Base-by-base conservation (phyloP, 2,797 vertebrate genomes). In the Novumbra hubbsi region DNA sequence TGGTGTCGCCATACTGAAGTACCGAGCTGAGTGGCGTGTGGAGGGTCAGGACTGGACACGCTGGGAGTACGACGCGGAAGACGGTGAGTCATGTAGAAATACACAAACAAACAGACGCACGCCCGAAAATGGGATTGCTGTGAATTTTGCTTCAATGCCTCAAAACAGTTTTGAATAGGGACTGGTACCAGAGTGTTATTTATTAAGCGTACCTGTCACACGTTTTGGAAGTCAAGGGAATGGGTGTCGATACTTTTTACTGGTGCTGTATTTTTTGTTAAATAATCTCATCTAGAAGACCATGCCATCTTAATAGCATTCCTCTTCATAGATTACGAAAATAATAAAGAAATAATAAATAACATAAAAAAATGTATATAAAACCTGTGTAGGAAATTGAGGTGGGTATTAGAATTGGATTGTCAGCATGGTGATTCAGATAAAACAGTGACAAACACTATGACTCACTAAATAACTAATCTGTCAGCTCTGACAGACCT, bases 1-100 rank as follows among this genome's bases (percentile, higher is more conserved):
- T 0, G 98, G 98, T 0, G 98, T 99, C 27, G 95, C 96, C 76
- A 93, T 99, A 73, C 94, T 98, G 74, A 96, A 91, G 78, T 99
- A 99, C 93, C 95, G 89, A 83, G 96, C 95, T 0, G 93, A 97
- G 52, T 98, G 97, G 98, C 95, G 91, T 75, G 80, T 89, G 0
- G 72, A 88, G 19, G 93, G 93, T 0, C 92, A 94, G 77, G 90
- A 89, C 0, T 99, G 98, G 98, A 91, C 88, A 6, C 83, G 83
- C 32, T 90, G 74, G 84, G 91, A 95, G 84, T 96, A 95, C 6
- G 90, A 93, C 1, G 93, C 91, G 12, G 93, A 91, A 49, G 94
- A 97, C 73, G 95, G 97, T 98, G 89, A 91, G 95, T 48, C 1
- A 21, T 27, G 2, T 60, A 17, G 7, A 55, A 2, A 11, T n/a